Evolutionary conservation across 1,140 invertebrate genomes (phyloP).

Genomic region (Manduca sexta): DNA sequence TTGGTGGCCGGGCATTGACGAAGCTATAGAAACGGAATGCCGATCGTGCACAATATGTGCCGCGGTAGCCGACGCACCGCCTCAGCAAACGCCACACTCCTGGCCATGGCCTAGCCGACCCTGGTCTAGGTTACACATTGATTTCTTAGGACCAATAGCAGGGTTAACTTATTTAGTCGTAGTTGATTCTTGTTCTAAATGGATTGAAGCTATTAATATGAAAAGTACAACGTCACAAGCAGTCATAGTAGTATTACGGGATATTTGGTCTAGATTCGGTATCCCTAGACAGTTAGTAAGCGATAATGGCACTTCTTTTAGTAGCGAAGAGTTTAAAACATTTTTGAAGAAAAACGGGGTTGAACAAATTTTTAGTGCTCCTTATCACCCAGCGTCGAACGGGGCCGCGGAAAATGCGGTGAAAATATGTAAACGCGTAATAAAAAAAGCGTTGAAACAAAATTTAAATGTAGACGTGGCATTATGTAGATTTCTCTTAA

Average conservation of each 20-base stretch:
- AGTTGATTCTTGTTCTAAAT: constrained; percentile 26
- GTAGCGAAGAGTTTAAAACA: constrained; percentile 2
- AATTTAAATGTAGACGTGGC: constrained; percentile 15
- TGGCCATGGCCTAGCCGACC: neutral
- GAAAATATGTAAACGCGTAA: constrained; percentile 28
- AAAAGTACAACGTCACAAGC: constrained; percentile 8
- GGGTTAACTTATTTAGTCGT: neutral
- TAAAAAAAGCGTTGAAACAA: constrained; percentile 24
- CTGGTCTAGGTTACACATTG: neutral
- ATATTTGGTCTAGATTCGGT: constrained; percentile 34
- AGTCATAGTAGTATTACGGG: constrained; percentile 17
- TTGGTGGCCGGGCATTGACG: too few species aligned
- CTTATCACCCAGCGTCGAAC: constrained; percentile 18
- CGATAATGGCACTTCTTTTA: constrained; percentile 10
- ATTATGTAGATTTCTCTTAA: constrained; percentile 24
- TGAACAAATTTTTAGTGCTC: constrained; percentile 19
- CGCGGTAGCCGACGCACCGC: constrained; percentile 32
- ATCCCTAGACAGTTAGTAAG: constrained; percentile 26
- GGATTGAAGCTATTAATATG: constrained; percentile 26
- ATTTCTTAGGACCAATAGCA: neutral
- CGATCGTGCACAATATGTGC: too few species aligned
- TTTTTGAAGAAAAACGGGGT: constrained; percentile 7
- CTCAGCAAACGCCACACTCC: neutral
- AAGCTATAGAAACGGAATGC: constrained; percentile 47
- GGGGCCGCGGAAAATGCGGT: constrained; percentile 44